Evolutionary conservation across 1,140 invertebrate species (phyloP), one percentile per base, ranked within the genome.

Genomic region (Brachionus rotundiformis): DNA sequence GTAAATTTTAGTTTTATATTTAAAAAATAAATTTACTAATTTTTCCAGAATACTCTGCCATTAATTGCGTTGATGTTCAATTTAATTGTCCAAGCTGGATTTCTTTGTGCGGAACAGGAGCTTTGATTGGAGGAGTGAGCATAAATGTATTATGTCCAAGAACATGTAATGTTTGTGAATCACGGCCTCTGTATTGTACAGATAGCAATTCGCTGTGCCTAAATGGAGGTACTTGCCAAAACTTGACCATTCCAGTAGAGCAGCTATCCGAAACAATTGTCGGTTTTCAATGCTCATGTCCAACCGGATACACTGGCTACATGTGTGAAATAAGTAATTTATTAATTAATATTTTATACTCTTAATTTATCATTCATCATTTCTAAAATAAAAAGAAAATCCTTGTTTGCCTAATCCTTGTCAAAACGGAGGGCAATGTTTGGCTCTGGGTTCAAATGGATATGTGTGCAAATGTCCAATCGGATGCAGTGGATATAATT

Each of bases 261-360:
- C 16, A 19, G 11, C 11, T 49, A n/a, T 27, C n/a, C 19, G 19
- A 54, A 2, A 59, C 76, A 25, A 8, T 79, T 23, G 11, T 79
- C 11, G 76, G 76, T 5, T 81, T 81, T 68, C 95, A 94, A 0
- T 87, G 86, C 71, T 5, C 65, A 16, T 87, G 86, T 77, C 83
- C 84, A 13, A 81, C 83, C 29, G 86, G 85, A 49, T 83, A 83
- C 68, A 84, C 84, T 80, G 86, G 86, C 13, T 31, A 29, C 16
- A 63, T 84, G 23, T 84, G 84, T 73, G 84, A 84, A 65, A 83
- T 93, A 25, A 98, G 73, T 65, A 80, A 29, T 27, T 25, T 41
- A n/a, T 61, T 63, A n/a, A 65, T 65, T n/a, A 63, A 11, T n/a
- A n/a, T n/a, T n/a, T n/a, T n/a, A n/a, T n/a, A n/a, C n/a, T n/a